A percentile compares a stretch with the other conserved stretches of the same genome.
Conservation (phyloP, 2,888 invertebrate species). For the Leucoma salicis region DNA sequence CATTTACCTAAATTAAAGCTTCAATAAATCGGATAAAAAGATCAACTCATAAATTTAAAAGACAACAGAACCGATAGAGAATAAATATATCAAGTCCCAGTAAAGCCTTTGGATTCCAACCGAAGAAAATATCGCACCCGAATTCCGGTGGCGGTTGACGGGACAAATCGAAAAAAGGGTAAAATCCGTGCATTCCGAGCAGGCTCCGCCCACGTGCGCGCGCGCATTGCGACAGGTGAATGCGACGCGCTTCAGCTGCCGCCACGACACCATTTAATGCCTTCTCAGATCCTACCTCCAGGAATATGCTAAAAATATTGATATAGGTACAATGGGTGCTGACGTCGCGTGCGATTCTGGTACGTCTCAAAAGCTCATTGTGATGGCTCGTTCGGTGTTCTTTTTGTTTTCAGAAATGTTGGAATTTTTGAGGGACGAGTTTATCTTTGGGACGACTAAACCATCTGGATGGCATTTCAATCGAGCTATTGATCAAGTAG, state of each 20-base stretch:
- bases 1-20: slow-evolving; percentile 58
- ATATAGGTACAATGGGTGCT: slow-evolving; percentile 72
- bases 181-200: slow-evolving; percentile 60
- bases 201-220: slow-evolving; percentile 71
- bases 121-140: slow-evolving; percentile 80
- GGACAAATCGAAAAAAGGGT: slow-evolving; percentile 67
- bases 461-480: too few relatives aligned
- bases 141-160: slow-evolving; percentile 71
- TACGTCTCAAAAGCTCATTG: slow-evolving; percentile 44
- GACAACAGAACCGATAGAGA: slow-evolving; percentile 44
- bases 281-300: slow-evolving; percentile 41
- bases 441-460: too few relatives aligned
- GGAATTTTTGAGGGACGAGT: not conserved
- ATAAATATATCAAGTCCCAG: slow-evolving; percentile 72
- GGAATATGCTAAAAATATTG: slow-evolving; percentile 67
- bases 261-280: slow-evolving; percentile 53
- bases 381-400: slow-evolving; percentile 38
- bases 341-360: slow-evolving; percentile 55
- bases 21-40: slow-evolving; percentile 63
- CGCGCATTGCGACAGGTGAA: slow-evolving; percentile 73
- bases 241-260: slow-evolving; percentile 61
- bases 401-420: slow-evolving; percentile 6
- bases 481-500: too few relatives aligned
- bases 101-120: slow-evolving; percentile 75
- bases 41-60: slow-evolving; percentile 61